A percentile compares a stretch with the other conserved stretches of the same genome.
These are phyloP conservation scores for Lysandra bellargus DNA, from an alignment of 2,888 invertebrate species.

Conservation along the genomic window DNA sequence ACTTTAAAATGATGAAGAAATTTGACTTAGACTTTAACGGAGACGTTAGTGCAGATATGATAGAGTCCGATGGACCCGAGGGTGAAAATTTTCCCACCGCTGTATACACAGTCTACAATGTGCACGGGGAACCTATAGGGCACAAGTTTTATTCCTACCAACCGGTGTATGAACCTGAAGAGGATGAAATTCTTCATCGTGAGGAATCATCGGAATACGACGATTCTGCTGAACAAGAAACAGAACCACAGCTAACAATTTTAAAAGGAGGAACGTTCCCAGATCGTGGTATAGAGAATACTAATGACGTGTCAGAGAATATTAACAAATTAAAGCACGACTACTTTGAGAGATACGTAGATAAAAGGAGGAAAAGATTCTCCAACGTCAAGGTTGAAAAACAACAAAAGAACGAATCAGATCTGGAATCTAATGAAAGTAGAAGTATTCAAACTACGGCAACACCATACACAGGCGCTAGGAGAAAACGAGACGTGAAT, in stretches of 20 bases:
- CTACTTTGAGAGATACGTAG: conserved; percentile 70
- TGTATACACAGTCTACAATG: conserved; percentile 71
- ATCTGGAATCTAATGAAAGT: conserved; percentile 55
- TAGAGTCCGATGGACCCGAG: conserved; percentile 50
- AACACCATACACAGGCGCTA: conserved; percentile 46
- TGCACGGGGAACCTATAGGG: conserved; percentile 74
- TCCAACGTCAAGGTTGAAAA: conserved; percentile 55
- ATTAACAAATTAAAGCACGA: conserved; percentile 71
- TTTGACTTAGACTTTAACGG: conserved; percentile 60
- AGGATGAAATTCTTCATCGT: conserved; percentile 58
- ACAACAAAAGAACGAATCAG: conserved; percentile 50
- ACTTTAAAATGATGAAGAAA: conserved; percentile 73
- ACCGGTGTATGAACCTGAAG: conserved; percentile 74
- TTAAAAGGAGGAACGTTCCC: conserved; percentile 70
- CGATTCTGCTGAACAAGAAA: conserved; percentile 55
- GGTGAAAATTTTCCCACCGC: conserved; percentile 68
- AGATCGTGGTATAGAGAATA: conserved; percentile 49
- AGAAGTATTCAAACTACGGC: conserved; percentile 50
- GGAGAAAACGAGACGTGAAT: conserved; percentile 57
- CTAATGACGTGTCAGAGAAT: conserved; percentile 53
- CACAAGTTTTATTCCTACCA: conserved; percentile 73
- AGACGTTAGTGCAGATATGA: conserved; percentile 51
- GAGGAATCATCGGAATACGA: conserved; percentile 63
- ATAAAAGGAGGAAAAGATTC: conserved; percentile 68
- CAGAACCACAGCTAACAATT: conserved; percentile 62